phyloP scores from a whole-genome alignment of 1,140 invertebrate genomes.

The Lucilia sericata region DNA sequence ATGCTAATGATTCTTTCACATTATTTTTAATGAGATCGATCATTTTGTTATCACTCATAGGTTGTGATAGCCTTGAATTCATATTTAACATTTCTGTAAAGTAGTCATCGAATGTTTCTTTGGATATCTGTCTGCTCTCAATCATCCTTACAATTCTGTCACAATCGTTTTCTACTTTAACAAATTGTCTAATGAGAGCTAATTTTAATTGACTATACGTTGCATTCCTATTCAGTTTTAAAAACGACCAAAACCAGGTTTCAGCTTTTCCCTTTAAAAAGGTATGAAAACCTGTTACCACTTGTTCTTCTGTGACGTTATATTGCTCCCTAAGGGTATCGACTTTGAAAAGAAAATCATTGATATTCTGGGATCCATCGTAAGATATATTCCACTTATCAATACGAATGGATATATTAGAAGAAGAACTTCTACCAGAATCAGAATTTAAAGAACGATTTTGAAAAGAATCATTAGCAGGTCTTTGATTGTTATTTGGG shows the following conservation, averaged over 20 bases:
- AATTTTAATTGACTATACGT: neutral
- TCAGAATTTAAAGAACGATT: too few species aligned
- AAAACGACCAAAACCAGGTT: conserved; percentile 27
- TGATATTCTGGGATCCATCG: neutral
- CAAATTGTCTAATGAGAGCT: neutral
- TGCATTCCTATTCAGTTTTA: neutral
- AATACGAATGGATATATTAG: neutral
- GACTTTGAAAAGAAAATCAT: conserved; percentile 28
- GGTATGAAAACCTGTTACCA: neutral
- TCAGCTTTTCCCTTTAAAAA: conserved; percentile 14
- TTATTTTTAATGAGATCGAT: conserved; percentile 1
- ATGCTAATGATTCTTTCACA: neutral
- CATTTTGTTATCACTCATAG: neutral
- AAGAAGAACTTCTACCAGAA: neutral
- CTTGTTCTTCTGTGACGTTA: neutral
- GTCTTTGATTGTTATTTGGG: too few species aligned
- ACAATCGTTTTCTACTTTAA: neutral
- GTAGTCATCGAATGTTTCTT: conserved; percentile 32
- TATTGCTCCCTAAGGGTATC: neutral
- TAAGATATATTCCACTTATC: conserved; percentile 22
- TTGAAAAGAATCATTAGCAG: too few species aligned
- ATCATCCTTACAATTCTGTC: conserved; percentile 32
- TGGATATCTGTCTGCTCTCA: neutral
- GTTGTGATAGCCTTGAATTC: neutral
- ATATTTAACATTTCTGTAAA: neutral